phyloP scores from a whole-genome alignment of 1,140 invertebrate genomes.

The Trachymyrmex septentrionalis region DNA sequence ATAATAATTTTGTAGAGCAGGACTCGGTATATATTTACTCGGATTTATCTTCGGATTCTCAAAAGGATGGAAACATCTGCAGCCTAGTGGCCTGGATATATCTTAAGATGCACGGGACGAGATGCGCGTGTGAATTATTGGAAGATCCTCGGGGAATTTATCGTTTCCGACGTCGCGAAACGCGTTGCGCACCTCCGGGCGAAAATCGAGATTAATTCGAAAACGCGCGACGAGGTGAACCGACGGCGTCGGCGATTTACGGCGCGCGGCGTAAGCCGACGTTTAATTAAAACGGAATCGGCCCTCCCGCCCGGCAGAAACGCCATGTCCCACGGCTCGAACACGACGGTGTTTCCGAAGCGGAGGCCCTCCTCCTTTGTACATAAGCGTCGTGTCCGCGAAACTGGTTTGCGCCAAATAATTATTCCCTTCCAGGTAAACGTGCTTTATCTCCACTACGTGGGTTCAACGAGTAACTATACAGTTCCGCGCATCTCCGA shows the following conservation, averaged over 20 bases:
- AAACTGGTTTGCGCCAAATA: constrained; percentile 73
- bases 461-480: constrained; percentile 59
- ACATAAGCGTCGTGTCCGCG: constrained; percentile 41
- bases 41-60: not conserved
- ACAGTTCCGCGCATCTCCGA: constrained; percentile 48
- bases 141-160: constrained; percentile 22
- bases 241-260: constrained; percentile 36
- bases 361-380: constrained; percentile 34
- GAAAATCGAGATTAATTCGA: constrained; percentile 56
- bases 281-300: constrained; percentile 73
- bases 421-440: constrained; percentile 75
- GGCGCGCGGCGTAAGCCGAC: constrained; percentile 24
- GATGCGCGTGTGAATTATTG: constrained; percentile 7
- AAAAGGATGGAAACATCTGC: not conserved
- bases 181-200: constrained; percentile 27
- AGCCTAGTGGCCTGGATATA: not conserved
- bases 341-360: constrained; percentile 67
- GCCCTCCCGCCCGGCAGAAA: constrained; percentile 61
- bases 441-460: constrained; percentile 69
- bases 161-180: constrained; percentile 35
- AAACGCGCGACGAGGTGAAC: constrained; percentile 29
- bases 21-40: not conserved
- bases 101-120: not conserved
- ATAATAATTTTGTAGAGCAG: not conserved
- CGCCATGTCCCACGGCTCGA: constrained; percentile 50